Conservation (phyloP, 1,140 invertebrate genomes). For the Psix sp. region DNA sequence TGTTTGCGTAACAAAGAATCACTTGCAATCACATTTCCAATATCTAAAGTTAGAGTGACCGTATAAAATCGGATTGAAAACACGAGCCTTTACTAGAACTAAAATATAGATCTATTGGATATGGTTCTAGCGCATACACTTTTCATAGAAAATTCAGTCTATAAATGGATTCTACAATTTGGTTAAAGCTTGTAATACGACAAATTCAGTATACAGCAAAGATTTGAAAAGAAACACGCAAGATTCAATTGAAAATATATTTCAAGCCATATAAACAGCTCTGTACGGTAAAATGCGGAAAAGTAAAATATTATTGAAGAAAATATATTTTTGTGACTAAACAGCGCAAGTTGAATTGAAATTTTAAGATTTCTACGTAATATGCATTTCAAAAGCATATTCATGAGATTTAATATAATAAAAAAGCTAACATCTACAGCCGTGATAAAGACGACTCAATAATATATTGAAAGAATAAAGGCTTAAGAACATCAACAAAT, state of each 20-base stretch:
- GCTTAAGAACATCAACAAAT: too few relatives aligned
- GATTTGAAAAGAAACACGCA: conserved; percentile 53
- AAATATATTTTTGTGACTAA: too few relatives aligned
- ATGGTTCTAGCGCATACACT: conserved; percentile 61
- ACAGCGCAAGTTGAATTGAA: too few relatives aligned
- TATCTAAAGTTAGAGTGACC: conserved; percentile 3
- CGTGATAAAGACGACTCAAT: too few relatives aligned
- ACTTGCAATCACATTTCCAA: conserved; percentile 33
- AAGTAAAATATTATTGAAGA: too few relatives aligned
- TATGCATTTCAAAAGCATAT: too few relatives aligned
- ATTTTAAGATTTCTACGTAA: too few relatives aligned
- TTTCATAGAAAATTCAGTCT: conserved; percentile 66
- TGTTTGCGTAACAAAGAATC: conserved; percentile 44
- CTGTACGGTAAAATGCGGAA: too few relatives aligned
- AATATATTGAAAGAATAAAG: too few relatives aligned
- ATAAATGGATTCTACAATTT: conserved; percentile 65
- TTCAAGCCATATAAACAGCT: conserved; percentile 63
- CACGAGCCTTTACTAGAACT: conserved; percentile 49
- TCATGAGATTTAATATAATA: too few relatives aligned
- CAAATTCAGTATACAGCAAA: conserved; percentile 24
- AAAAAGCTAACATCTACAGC: too few relatives aligned
- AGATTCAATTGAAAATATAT: conserved; percentile 69
- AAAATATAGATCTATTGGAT: too few relatives aligned
- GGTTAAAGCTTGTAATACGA: conserved; percentile 58
- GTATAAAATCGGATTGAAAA: conserved; percentile 49